Evolutionary conservation across 1,140 invertebrate genomes (phyloP).

Genomic region (Spodoptera frugiperda): DNA sequence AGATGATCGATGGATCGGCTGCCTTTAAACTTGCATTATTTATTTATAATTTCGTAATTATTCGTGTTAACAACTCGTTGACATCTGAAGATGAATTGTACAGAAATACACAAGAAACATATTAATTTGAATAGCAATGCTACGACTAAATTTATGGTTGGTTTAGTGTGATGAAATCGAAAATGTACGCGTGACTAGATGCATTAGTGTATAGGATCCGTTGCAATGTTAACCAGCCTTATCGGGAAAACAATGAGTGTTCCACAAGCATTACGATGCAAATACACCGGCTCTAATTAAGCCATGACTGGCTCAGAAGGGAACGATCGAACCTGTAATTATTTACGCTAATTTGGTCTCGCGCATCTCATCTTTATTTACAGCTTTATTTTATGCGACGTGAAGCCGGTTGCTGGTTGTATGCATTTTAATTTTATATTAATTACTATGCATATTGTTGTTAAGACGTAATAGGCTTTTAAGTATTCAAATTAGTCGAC

Average conservation of each 20-base stretch:
- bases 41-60: constrained; percentile 33
- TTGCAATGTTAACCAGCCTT: constrained; percentile 53
- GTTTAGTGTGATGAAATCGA: constrained; percentile 24
- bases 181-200: constrained; percentile 8
- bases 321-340: constrained; percentile 43
- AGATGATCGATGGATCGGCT: constrained; percentile 62
- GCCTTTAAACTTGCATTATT: constrained; percentile 19
- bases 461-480: constrained; percentile 2
- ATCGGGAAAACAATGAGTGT: constrained; percentile 60
- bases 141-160: not conserved
- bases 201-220: constrained; percentile 24
- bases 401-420: constrained; percentile 15
- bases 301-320: constrained; percentile 49
- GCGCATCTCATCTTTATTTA: constrained; percentile 43
- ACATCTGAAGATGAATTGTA: constrained; percentile 20
- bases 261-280: constrained; percentile 53
- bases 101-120: constrained; percentile 5
- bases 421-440: constrained; percentile 22
- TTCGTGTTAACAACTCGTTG: not conserved
- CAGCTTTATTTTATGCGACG: constrained; percentile 19
- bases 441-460: not conserved
- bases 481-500: not conserved
- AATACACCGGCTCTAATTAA: constrained; percentile 60
- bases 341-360: constrained; percentile 50
- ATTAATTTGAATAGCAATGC: constrained; percentile 21